These are phyloP conservation scores for Sebastes taczanowskii DNA, from an alignment of 2,797 vertebrate genomes.

Conservation along the genomic window DNA sequence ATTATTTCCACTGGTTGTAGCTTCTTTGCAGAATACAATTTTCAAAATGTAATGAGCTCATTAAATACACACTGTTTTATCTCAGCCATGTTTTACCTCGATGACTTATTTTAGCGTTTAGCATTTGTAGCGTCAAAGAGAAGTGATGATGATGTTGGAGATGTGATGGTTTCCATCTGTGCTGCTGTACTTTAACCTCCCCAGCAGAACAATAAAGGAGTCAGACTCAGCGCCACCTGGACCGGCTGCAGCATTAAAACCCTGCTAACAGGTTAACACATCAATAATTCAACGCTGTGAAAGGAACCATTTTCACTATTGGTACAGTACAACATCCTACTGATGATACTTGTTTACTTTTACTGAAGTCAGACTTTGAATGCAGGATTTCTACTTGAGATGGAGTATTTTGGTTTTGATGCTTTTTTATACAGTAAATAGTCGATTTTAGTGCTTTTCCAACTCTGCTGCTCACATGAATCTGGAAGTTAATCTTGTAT, in stretches of 20 bases:
- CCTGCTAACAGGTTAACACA: conserved; percentile 51
- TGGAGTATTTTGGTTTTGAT: background rate
- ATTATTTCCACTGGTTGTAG: background rate
- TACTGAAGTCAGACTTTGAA: background rate
- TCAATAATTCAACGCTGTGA: conserved; percentile 60
- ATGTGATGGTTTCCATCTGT: background rate
- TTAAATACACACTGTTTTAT: background rate
- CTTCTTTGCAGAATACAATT: background rate
- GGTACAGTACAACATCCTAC: background rate
- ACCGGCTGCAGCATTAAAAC: conserved; percentile 34
- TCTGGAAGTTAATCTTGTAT: background rate
- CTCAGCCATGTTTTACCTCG: background rate
- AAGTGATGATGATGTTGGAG: background rate
- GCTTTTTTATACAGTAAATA: background rate
- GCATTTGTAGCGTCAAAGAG: background rate
- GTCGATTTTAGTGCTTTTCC: background rate
- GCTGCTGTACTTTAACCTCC: background rate
- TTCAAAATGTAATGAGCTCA: background rate
- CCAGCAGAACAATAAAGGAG: background rate
- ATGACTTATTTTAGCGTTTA: background rate
- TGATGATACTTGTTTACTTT: background rate
- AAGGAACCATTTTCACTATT: conserved; percentile 34
- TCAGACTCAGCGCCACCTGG: conserved; percentile 32
- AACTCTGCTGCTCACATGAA: background rate
- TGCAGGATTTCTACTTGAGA: background rate